Evolutionary conservation across 2,113 vertebrate genomes (phyloP), one percentile per base, ranked within the genome.

Genomic region (Kryptolebias marmoratus): DNA sequence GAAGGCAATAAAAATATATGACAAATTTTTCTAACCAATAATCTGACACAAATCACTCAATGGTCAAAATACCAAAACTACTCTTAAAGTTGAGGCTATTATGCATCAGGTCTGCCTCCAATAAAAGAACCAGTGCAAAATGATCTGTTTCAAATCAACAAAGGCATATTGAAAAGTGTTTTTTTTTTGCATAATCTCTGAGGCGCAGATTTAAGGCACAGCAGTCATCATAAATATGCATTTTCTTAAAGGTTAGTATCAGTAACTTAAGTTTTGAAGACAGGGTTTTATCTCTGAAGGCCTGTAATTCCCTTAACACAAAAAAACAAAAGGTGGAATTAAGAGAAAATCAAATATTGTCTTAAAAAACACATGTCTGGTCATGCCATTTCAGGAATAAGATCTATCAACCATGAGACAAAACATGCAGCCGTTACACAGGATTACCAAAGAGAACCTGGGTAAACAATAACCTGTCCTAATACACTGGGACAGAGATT

Each of bases 401-500:
- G 70, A 90, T 91, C 76, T 71, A 73, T 77, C 48, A 58, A 81
- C 60, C 76, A 75, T 57, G 81, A 91, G 74, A 90, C 89, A 88
- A 88, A 92, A 91, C 81, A 89, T 48, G 83, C 87, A 88, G 83
- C 88, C 88, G 68, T 93, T 93, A 93, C 90, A 91, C 71, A 77
- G 92, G 93, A 94, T 95, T 94, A 95, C 87, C 89, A 87, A 81
- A 82, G 87, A 81, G 81, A 91, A 86, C 83, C 76, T 71, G 68
- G 52, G 73, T 77, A 85, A 71, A 94, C 93, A 94, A 94, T 92
- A 81, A 85, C 61, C 66, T 55, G 71, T 50, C 42, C 71, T 71
- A 83, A 89, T 93, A 86, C 79, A 86, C 87, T 55, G 58, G 75
- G 79, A 76, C 67, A 60, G 81, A 90, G 89, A 93, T 88, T 74